Conservation (phyloP, 2,797 vertebrate genomes). For the Scyliorhinus canicula region DNA sequence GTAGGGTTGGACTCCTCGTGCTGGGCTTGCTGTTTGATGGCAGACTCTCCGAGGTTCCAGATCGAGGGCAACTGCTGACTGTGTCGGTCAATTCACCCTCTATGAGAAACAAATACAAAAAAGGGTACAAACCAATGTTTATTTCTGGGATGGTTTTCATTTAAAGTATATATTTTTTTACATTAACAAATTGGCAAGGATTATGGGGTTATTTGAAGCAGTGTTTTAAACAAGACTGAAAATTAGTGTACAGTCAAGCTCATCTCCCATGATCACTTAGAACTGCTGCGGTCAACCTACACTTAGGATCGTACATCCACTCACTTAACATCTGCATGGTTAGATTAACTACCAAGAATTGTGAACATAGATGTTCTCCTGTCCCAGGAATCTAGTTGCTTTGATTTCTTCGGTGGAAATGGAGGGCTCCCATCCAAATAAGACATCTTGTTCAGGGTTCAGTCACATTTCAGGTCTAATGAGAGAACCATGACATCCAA, state of each 20-base stretch:
- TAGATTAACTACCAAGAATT: neutral
- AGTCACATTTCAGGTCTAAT: neutral
- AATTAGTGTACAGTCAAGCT: neutral
- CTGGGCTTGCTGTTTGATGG: constrained; percentile 51
- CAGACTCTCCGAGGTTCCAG: constrained; percentile 69
- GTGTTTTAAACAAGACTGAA: neutral
- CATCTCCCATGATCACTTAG: neutral
- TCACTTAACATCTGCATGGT: neutral
- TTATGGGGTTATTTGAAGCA: neutral
- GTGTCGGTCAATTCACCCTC: constrained; percentile 90
- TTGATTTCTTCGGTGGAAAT: neutral
- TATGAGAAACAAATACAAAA: constrained; percentile 47
- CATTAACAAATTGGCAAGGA: neutral
- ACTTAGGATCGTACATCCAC: neutral
- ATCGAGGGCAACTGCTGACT: constrained; percentile 69
- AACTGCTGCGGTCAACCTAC: neutral
- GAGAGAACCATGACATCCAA: neutral
- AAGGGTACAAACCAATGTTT: neutral
- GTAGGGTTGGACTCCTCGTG: constrained; percentile 70
- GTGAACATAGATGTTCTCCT: neutral
- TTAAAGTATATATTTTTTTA: neutral
- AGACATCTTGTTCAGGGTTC: neutral
- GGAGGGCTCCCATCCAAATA: neutral
- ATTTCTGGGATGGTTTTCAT: neutral
- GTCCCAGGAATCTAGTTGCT: neutral